Evolutionary conservation across 2,888 invertebrate species (phyloP).

Genomic region (Aporophyla nigra): DNA sequence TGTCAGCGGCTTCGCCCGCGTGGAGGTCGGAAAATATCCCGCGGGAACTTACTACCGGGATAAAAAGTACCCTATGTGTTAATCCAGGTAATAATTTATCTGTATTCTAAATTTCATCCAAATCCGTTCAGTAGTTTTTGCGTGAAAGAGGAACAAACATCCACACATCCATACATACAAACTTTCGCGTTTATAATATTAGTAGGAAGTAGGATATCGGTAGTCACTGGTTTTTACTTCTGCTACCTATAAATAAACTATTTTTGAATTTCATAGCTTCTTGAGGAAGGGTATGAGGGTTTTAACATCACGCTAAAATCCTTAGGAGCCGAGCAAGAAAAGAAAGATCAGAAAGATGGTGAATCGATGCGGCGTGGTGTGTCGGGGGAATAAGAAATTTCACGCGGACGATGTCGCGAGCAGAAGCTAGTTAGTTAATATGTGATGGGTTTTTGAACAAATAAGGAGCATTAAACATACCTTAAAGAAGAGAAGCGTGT

Average conservation of each 20-base stretch:
- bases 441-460: neutral
- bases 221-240: neutral
- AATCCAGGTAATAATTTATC: too few relatives aligned
- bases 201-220: too few relatives aligned
- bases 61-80: too few relatives aligned
- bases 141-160: too few relatives aligned
- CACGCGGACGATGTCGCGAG: neutral
- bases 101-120: too few relatives aligned
- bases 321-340: neutral
- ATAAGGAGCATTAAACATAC: neutral
- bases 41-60: too few relatives aligned
- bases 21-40: too few relatives aligned
- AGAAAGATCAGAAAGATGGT: too few relatives aligned
- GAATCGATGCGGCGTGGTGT: neutral
- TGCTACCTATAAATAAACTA: neutral
- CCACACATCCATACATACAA: too few relatives aligned
- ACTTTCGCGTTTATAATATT: too few relatives aligned
- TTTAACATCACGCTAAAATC: neutral
- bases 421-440: neutral
- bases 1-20: too few relatives aligned
- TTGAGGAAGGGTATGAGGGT: neutral
- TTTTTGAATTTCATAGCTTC: neutral
- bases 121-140: too few relatives aligned
- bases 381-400: neutral
- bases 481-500: slow-evolving; percentile 12